These are phyloP conservation scores for Nasonia vitripennis DNA, from an alignment of 1,140 invertebrate genomes.

Conservation along the genomic window DNA sequence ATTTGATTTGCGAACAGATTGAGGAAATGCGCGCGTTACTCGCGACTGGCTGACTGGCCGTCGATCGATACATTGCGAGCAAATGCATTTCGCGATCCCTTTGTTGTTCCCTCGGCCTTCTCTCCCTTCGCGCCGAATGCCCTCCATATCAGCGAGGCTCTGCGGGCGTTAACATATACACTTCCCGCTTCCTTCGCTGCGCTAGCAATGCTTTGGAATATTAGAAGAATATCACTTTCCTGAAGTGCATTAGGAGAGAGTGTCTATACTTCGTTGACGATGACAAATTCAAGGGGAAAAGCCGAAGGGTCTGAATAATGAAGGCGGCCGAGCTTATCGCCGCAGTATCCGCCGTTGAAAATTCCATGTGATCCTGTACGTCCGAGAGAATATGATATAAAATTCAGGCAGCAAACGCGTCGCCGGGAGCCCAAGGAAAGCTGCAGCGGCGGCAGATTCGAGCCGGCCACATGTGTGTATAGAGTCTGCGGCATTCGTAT, in stretches of 20 bases:
- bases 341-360: not conserved
- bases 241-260: too few relatives aligned
- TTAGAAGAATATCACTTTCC: not conserved
- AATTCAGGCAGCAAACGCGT: not conserved
- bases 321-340: not conserved
- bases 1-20: not conserved
- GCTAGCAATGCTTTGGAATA: not conserved
- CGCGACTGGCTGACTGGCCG: not conserved
- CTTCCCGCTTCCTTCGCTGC: slow-evolving; percentile 50
- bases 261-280: too few relatives aligned
- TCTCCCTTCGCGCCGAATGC: not conserved
- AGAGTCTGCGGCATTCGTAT: slow-evolving; percentile 40
- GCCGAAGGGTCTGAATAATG: not conserved
- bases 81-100: not conserved
- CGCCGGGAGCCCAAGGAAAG: too few relatives aligned
- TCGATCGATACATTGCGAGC: slow-evolving; percentile 8
- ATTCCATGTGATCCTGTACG: not conserved
- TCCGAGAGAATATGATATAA: not conserved
- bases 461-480: not conserved
- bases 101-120: not conserved
- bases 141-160: slow-evolving; percentile 41
- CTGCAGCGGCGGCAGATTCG: not conserved
- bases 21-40: not conserved
- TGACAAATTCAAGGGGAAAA: too few relatives aligned
- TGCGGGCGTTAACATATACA: slow-evolving; percentile 46